Evolutionary conservation across 2,888 invertebrate genomes (phyloP), one percentile per base, ranked within the genome.

Genomic region (Drosophila anomelani): DNA sequence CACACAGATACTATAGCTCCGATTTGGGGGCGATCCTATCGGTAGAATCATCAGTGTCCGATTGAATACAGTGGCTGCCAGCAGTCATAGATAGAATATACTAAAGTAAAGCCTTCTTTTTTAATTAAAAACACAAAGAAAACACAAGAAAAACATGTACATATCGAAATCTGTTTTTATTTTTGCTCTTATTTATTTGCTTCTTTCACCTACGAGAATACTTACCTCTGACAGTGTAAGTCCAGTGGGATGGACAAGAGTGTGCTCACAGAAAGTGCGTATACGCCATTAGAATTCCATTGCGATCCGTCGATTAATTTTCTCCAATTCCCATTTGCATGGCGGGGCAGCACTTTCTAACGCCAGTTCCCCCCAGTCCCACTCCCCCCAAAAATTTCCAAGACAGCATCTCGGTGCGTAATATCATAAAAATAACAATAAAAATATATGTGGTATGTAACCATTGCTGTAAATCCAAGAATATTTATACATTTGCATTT

Each of bases 211-310:
- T 17, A 10, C 4, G 1, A 10, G 12, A n/a, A 29, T 47, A 47
- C 47, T 29, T 47, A 3, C 6, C n/a, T 10, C 26, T n/a, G 7
- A 3, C n/a, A 47, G n/a, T 47, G 47, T 47, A n/a, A 12, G 17
- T 20, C 20, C 44, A 44, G 23, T 44, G 43, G 6, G 43, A 13
- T 43, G 43, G 43, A 13, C 43, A 20, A 43, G n/a, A 9, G 39
- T 9, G 39, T 39, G n/a, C 39, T 39, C 32, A 34, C 77, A 56
- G 58, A 73, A 59, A 73, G 72, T 61, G 60, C 72, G 64, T 80
- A 59, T 49, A 72, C 47, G 61, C 63, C 76, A 71, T 79, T 76
- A 72, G 77, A 76, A 76, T 77, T 59, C 73, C 72, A 72, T 64
- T 53, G 55, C 58, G 57, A 36, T 23, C 58, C 61, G 32, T 20